Percentiles rank a stretch among this genome's conserved stretches.
Evolutionary conservation across 2,797 vertebrate genomes (phyloP).

Genomic region (Notamacropus eugenii): DNA sequence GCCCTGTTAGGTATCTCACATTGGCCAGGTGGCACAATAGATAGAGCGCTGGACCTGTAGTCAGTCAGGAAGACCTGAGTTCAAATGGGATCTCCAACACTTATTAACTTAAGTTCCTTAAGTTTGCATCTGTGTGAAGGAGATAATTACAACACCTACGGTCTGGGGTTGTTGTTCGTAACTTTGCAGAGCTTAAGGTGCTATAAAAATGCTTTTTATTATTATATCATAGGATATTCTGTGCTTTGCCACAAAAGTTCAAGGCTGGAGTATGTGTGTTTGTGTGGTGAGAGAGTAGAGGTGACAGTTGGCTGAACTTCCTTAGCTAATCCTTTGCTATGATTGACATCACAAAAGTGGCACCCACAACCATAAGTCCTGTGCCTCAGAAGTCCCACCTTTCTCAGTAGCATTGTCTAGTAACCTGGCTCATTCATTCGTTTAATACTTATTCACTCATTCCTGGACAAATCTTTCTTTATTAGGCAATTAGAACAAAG

Average conservation of each 20-base stretch:
- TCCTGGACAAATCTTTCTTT: background rate
- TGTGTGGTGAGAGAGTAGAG: background rate
- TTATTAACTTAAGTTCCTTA: background rate
- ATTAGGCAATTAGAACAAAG: background rate
- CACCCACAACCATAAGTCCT: background rate
- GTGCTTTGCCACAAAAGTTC: background rate
- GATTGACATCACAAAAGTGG: background rate
- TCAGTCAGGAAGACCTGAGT: background rate
- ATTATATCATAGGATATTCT: background rate
- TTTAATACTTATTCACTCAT: background rate
- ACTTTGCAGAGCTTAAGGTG: background rate
- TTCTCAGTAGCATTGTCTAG: background rate
- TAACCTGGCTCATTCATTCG: background rate
- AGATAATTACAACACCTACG: background rate
- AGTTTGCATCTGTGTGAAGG: background rate
- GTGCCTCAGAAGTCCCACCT: background rate
- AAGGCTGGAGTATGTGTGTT: background rate
- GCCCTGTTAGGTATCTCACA: background rate
- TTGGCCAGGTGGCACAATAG: background rate
- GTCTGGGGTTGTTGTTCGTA: background rate
- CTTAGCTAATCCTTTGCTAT: background rate
- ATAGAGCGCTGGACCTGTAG: background rate
- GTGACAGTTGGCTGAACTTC: background rate
- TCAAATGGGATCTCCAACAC: background rate
- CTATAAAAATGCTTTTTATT: background rate